These are phyloP conservation scores for Callyntrura sp. DNA, from an alignment of 2,888 invertebrate genomes.

Conservation along the genomic window DNA sequence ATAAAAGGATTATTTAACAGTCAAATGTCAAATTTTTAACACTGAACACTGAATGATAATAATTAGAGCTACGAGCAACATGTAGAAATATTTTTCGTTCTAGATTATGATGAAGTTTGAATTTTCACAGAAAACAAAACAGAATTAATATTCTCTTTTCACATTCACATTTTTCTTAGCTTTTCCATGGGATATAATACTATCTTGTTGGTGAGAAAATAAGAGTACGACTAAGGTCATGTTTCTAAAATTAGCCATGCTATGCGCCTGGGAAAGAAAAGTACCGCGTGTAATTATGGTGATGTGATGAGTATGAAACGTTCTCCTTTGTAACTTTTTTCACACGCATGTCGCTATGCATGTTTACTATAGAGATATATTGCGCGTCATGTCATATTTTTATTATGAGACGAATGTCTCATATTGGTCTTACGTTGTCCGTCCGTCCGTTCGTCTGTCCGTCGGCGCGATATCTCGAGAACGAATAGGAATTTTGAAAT, in stretches of 20 bases:
- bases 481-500: too few species aligned
- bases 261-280: not conserved
- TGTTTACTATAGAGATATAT: not conserved
- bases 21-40: too few species aligned
- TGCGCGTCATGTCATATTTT: too few species aligned
- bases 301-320: constrained; percentile 17
- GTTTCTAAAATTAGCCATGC: constrained; percentile 33
- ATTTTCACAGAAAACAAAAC: not conserved
- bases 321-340: not conserved
- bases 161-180: not conserved
- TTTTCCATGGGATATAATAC: not conserved
- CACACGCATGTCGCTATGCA: too few species aligned
- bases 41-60: too few species aligned
- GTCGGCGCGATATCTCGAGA: too few species aligned
- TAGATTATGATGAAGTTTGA: not conserved
- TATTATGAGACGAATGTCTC: too few species aligned
- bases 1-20: too few species aligned
- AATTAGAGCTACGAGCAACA: too few species aligned
- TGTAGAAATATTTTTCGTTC: not conserved
- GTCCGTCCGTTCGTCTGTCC: too few species aligned
- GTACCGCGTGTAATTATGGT: constrained; percentile 32
- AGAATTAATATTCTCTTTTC: constrained; percentile 2
- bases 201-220: not conserved
- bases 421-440: too few species aligned
- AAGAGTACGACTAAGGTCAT: not conserved